These are phyloP conservation scores for Nysson spinosus DNA, from an alignment of 2,888 invertebrate species.

Conservation along the genomic window DNA sequence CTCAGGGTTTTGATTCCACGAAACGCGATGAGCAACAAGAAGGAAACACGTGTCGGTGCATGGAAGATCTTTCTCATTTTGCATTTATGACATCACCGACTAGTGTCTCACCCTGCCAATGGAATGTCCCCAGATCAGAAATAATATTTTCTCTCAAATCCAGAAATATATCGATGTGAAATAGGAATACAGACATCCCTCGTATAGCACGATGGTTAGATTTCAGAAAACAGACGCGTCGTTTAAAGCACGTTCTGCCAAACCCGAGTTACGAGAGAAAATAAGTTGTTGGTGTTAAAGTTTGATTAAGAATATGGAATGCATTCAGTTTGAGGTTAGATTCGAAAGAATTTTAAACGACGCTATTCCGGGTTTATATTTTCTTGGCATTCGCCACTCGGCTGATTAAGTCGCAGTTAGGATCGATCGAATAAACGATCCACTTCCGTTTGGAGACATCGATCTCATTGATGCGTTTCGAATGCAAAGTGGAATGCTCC, in stretches of 20 bases:
- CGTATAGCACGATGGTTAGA: too few species aligned
- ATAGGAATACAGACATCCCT: too few species aligned
- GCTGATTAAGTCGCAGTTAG: constrained; percentile 5
- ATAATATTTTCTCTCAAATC: too few species aligned
- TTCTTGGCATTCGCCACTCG: background rate
- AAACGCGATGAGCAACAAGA: constrained; percentile 24
- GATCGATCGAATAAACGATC: constrained; percentile 12
- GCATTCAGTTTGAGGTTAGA: too few species aligned
- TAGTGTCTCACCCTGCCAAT: constrained; percentile 24
- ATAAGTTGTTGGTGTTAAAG: too few species aligned
- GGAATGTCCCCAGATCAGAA: too few species aligned
- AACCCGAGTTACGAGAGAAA: too few species aligned
- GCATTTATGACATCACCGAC: constrained; percentile 50
- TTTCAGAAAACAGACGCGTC: too few species aligned
- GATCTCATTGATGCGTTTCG: constrained; percentile 42
- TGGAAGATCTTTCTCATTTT: constrained; percentile 29
- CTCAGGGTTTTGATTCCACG: constrained; percentile 19
- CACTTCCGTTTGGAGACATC: constrained; percentile 25
- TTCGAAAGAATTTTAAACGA: too few species aligned
- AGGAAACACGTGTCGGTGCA: constrained; percentile 16
- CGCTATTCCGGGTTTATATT: background rate
- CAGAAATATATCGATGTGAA: too few species aligned
- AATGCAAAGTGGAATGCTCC: constrained; percentile 25
- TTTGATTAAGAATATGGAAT: too few species aligned
- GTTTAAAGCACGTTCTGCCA: too few species aligned